Percentiles rank a stretch among this genome's conserved stretches.
These are phyloP conservation scores for Alligator mississippiensis DNA, from an alignment of 2,113 vertebrate genomes.

Conservation along the genomic window DNA sequence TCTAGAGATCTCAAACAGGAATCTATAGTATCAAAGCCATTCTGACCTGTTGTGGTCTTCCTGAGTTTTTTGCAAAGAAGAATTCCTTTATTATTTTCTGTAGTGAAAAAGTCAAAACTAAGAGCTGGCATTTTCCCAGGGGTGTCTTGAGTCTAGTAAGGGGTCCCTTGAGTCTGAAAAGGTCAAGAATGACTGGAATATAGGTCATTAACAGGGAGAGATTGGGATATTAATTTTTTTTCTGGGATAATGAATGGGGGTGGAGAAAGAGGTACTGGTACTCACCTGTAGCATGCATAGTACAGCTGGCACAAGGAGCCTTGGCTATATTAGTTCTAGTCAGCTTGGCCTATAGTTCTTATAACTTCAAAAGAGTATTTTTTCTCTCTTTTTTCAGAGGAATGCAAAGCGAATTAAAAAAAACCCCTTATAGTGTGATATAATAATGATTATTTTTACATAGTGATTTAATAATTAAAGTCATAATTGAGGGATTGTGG, in stretches of 20 bases:
- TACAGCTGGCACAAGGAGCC: neutral
- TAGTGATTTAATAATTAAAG: conserved; percentile 63
- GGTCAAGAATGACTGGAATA: neutral
- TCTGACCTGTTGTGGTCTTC: too few relatives aligned
- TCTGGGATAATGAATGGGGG: too few relatives aligned
- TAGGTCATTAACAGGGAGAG: neutral
- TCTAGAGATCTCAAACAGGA: too few relatives aligned
- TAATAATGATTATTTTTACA: conserved; percentile 50
- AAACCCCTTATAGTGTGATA: neutral
- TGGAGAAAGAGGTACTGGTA: too few relatives aligned
- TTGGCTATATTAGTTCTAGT: neutral
- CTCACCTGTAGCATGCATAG: neutral
- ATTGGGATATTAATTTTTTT: neutral
- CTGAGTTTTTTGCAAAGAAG: too few relatives aligned
- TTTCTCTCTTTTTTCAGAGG: neutral
- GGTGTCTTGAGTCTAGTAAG: too few relatives aligned
- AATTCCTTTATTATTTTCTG: too few relatives aligned
- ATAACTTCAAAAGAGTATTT: neutral
- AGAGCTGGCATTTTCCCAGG: too few relatives aligned
- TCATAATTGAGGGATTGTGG: neutral
- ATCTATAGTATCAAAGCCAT: too few relatives aligned
- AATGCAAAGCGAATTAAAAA: conserved; percentile 54
- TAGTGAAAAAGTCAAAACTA: too few relatives aligned
- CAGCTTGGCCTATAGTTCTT: neutral
- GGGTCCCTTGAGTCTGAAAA: too few relatives aligned